phyloP scores from a whole-genome alignment of 2,113 vertebrate genomes.

The Myanophis thanlyinensis region DNA sequence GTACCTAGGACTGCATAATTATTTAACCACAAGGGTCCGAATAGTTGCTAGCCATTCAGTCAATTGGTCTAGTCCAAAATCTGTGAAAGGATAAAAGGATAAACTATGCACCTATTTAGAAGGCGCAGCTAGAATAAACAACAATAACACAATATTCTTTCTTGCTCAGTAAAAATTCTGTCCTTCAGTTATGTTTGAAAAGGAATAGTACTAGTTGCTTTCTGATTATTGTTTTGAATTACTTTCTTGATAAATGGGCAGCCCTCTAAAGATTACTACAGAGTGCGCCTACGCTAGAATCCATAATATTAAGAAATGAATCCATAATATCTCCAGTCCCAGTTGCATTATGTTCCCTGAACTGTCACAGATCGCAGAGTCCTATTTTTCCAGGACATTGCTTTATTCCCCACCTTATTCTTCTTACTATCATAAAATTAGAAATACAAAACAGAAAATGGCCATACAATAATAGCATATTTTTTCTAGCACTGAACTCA shows the following conservation, averaged over 20 bases:
- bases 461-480: not conserved
- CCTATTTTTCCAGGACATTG: not conserved
- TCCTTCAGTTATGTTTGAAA: slow-evolving; percentile 4
- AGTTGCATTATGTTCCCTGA: not conserved
- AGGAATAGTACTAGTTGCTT: not conserved
- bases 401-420: not conserved
- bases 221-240: not conserved
- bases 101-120: not conserved
- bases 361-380: not conserved
- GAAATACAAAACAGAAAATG: not conserved
- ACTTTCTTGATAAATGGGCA: not conserved
- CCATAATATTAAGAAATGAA: not conserved
- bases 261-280: not conserved
- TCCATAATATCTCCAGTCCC: too few species aligned
- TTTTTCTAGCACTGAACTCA: not conserved
- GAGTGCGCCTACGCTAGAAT: not conserved
- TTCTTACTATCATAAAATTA: not conserved
- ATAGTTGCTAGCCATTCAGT: not conserved
- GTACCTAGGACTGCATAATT: not conserved
- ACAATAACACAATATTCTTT: not conserved
- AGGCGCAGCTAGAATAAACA: not conserved
- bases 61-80: not conserved
- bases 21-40: not conserved
- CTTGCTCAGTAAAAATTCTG: not conserved
- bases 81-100: not conserved